Evolutionary conservation across 2,888 invertebrate genomes (phyloP), one percentile per base, ranked within the genome.

Genomic region (Acrocera orbiculus): DNA sequence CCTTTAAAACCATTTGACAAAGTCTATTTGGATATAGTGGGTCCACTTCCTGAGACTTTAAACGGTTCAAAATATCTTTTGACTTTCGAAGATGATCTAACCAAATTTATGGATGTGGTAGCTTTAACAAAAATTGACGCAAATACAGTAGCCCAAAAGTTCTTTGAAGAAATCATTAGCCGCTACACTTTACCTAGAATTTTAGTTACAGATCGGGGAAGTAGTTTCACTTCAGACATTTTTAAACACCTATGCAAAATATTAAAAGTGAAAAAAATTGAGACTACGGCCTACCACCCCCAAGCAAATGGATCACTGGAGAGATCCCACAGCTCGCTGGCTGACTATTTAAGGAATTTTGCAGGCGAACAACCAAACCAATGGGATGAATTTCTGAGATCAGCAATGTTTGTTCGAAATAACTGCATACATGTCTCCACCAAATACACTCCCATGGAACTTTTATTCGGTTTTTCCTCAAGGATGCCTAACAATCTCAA

Each of bases 181-280:
- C 9, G 22, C n/a, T 30, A 30, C 15, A 4, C 2, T 27, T 14
- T 14, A 27, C 14, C 11, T 7, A 29, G 30, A 10, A 17, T 32
- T 14, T 26, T 37, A 2, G 10, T 39, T n/a, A 39, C 37, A 7
- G 36, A 41, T 16, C 34, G 38, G 15, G 38, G 30, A 2, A 31
- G 31, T 5, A 27, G 20, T 19, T 32, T 32, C 16, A 9, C 16
- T 19, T 19, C 27, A 3, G 26, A 32, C 2, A 3, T 32, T 8
- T 19, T 19, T 8, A 19, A 19, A 19, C 5, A 19, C 5, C 8
- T 19, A 19, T 19, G 19, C 8, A 19, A n/a, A n/a, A n/a, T n/a
- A n/a, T n/a, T n/a, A n/a, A n/a, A n/a, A n/a, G n/a, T n/a, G n/a
- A n/a, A n/a, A n/a, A n/a, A n/a, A n/a, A n/a, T n/a, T n/a, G n/a